A percentile compares a stretch with the other conserved stretches of the same genome.
Conservation (phyloP, 2,797 vertebrate species). For the Podarcis lilfordi region DNA sequence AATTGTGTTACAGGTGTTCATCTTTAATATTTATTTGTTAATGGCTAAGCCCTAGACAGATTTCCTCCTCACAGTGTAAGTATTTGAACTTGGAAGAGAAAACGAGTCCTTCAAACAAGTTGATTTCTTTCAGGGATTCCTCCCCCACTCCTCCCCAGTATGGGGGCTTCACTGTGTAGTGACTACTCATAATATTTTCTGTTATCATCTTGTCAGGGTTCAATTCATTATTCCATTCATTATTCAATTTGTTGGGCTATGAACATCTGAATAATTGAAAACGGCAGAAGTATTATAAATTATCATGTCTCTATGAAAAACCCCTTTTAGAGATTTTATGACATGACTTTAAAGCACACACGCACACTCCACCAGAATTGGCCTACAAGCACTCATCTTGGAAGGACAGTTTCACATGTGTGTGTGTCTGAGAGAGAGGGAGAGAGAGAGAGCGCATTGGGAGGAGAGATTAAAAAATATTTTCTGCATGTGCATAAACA, state of each 20-base stretch:
- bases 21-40: conserved; percentile 66
- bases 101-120: conserved; percentile 75
- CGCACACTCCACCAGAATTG: conserved; percentile 73
- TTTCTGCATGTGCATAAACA: conserved; percentile 33
- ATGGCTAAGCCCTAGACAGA: conserved; percentile 55
- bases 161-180: conserved; percentile 52
- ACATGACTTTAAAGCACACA: conserved; percentile 73
- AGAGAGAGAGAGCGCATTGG: neutral
- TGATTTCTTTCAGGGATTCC: conserved; percentile 63
- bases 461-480: conserved; percentile 27
- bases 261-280: conserved; percentile 82
- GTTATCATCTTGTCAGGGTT: conserved; percentile 75
- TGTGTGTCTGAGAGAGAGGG: conserved; percentile 3
- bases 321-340: conserved; percentile 76
- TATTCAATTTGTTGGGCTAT: conserved; percentile 83
- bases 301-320: conserved; percentile 73
- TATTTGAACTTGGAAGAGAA: conserved; percentile 67
- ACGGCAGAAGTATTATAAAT: conserved; percentile 80
- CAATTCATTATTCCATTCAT: conserved; percentile 82
- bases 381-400: conserved; percentile 66
- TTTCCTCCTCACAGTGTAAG: conserved; percentile 23
- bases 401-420: conserved; percentile 61
- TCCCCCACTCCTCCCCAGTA: conserved; percentile 29
- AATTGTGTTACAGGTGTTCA: conserved; percentile 63
- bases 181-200: conserved; percentile 67